Evolutionary conservation across 1,140 invertebrate genomes (phyloP), one percentile per base, ranked within the genome.

Genomic region (Asbolus verrucosus): DNA sequence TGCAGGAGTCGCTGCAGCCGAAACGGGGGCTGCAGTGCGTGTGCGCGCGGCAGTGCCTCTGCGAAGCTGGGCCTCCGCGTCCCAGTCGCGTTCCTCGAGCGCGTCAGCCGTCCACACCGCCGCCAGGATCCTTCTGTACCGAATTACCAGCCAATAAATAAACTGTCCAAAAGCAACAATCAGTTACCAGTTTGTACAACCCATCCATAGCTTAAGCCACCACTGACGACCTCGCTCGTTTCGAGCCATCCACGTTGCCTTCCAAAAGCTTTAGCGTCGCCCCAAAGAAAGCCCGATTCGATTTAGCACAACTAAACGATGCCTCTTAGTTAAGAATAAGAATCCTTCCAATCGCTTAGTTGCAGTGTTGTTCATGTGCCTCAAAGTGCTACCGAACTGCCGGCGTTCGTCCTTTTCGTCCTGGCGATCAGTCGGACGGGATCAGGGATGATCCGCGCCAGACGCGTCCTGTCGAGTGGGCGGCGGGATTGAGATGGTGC

Each of bases 71-170:
- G 39, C 18, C 50, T 39, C 61, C 61, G 61, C 33, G 39, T 63
- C 61, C 61, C 61, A 63, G 61, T 63, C 61, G 61, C 61, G 61
- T 63, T 63, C 61, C 27, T 63, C 50, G 33, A 63, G 61, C 61
- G 60, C 60, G 60, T 62, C 31, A 38, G 18, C 60, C 60, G 60
- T 62, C 60, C 60, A 62, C 50, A 50, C 24, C 21, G 31, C 24
- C 24, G 24, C 24, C 31, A 62, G 36, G 27, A 62, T 19, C 30
- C 60, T 27, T 27, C 24, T 4, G 24, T 27, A 27, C 24, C 24
- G 24, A 27, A 27, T 27, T 27, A 27, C 24, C 24, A 27, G 24
- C 9, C 9, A 14, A 5, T 31, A 21, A 6, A 31, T 6, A 14
- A 30, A 8, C 9, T 13, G 31, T 60, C 59, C 59, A 46, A 15